Evolutionary conservation across 2,113 vertebrate species (phyloP), one percentile per base, ranked within the genome.

Genomic region (Chrysemys picta): DNA sequence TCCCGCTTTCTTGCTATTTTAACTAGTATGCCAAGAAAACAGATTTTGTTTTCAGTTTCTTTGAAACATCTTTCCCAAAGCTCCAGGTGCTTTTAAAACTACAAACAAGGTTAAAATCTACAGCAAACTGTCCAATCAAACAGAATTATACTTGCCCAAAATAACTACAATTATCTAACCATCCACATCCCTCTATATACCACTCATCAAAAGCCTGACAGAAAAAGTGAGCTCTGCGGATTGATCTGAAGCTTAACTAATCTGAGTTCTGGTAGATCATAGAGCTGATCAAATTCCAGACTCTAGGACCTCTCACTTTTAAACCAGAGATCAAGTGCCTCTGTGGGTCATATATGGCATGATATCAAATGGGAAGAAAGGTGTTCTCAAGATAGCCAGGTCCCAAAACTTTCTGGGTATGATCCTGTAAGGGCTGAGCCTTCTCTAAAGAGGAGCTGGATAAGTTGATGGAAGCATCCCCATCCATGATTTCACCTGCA

Each of bases 401-500:
- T 90, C 24, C 24, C 59, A 59, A 69, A n/a, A 79, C 54, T 80
- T 89, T 27, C 47, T 91, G 62, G 49, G 52, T 53, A 72, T 53
- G 29, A 97, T 76, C 35, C 59, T 59, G 0, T 4, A 13, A 84
- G 13, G 52, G 24, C 52, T 89, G 38, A 69, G 65, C 65, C 35
- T 69, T 69, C 65, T 38, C 17, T 72, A 72, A 72, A 72, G 65
- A 38, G 22, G n/a, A 38, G n/a, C n/a, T 38, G 19, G 65, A 38
- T 72, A 38, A 38, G 9, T 22, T 72, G 65, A 72, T 72, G n/a
- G 24, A 82, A 78, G 27, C 12, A 11, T 19, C 72, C 57, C 27
- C 82, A 83, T 76, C 78, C 79, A 85, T 59, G 19, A 45, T 89
- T 98, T 98, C 88, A 99, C 99, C 99, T 92, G 98, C 98, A 49